Evolutionary conservation across 2,888 invertebrate species (phyloP).

Genomic region (Pandemis cinnamomeana): DNA sequence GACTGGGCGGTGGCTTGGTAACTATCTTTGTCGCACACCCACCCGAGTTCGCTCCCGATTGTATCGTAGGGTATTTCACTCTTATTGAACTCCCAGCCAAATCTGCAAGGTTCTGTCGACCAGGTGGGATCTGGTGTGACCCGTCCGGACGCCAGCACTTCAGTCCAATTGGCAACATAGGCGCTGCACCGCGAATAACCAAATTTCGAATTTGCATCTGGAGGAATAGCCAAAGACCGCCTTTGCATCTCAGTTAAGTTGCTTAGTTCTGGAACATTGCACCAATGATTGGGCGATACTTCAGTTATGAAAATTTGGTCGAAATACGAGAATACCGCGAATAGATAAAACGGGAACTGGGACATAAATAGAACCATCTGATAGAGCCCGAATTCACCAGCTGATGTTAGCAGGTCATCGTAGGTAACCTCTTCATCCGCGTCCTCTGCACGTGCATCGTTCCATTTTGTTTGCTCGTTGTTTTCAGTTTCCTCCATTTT

Average conservation of each 20-base stretch:
- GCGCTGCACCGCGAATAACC: slow-evolving; percentile 66
- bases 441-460: background rate
- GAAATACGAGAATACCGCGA: slow-evolving; percentile 63
- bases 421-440: slow-evolving; percentile 52
- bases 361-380: slow-evolving; percentile 62
- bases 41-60: slow-evolving; percentile 66
- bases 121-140: slow-evolving; percentile 53
- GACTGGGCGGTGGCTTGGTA: slow-evolving; percentile 71
- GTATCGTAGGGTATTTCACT: slow-evolving; percentile 71
- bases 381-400: slow-evolving; percentile 68
- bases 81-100: slow-evolving; percentile 72
- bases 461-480: background rate
- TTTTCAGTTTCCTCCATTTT: slow-evolving; percentile 7
- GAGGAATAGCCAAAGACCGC: slow-evolving; percentile 60
- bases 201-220: slow-evolving; percentile 52
- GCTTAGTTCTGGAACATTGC: slow-evolving; percentile 65
- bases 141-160: slow-evolving; percentile 53
- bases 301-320: slow-evolving; percentile 68
- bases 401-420: slow-evolving; percentile 61
- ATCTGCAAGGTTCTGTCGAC: slow-evolving; percentile 56
- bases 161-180: slow-evolving; percentile 66
- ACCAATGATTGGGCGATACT: slow-evolving; percentile 69
- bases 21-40: slow-evolving; percentile 69
- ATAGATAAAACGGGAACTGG: slow-evolving; percentile 65
- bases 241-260: slow-evolving; percentile 62